Base-by-base conservation (phyloP, 1,140 invertebrate genomes). In the Elysia chlorotica region DNA sequence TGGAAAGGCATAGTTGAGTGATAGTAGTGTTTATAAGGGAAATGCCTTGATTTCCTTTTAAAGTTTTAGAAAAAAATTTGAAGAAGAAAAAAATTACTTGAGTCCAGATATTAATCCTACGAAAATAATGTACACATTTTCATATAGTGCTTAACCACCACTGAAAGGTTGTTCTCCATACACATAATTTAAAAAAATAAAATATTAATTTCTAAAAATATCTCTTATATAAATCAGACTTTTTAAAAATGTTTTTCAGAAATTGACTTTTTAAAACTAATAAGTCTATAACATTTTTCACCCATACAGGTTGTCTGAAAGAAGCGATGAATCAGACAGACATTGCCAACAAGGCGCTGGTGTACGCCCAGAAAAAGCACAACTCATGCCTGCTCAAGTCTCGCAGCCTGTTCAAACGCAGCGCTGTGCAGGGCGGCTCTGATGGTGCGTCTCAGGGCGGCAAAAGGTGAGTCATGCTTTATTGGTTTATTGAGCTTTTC, bases 311-410 rank as follows among this genome's bases (percentile, higher is more conserved):
- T 67, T 80, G 72, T 62, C 85, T 78, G 81, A 89, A 89, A 93
- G 94, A 0, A 1, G 95, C 95, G 0, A 96, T 97, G 94, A 94
- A 96, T 79, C 93, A 95, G 0, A 95, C 94, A 0, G 96, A 96
- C 76, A 95, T 95, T 81, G 95, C 95, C 85, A 92, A 94, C 0
- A 93, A 96, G 81, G 94, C 93, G 0, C 92, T 95, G 80, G 93
- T 93, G 5, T 92, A 93, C 78, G 95, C 95, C 4, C 90, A 94
- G 81, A 96, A 96, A 92, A 97, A 96, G 82, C 95, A 97, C 84
- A 97, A 96, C 80, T 95, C 94, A 28, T 97, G 95, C 84, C 92
- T 97, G 0, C 95, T 97, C 93, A 90, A 95, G 74, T 93, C 93
- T 0, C 90, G 95, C 54, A 95, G 93, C 83, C 89, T 98, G 17